Base-by-base conservation (phyloP, 1,140 invertebrate species). In the Drosophila suzukii region DNA sequence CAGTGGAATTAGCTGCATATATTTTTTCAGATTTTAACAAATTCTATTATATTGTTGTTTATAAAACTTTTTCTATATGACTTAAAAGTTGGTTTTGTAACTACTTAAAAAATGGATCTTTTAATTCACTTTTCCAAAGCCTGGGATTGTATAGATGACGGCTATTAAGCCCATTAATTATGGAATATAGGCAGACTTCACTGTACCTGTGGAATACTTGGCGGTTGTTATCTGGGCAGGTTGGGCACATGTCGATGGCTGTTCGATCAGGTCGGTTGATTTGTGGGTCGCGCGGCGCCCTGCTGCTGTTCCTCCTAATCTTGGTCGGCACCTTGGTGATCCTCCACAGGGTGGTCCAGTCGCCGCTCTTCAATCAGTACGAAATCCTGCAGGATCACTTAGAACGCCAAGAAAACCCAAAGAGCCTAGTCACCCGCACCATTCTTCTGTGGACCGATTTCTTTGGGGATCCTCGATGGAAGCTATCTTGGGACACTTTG, bases 401-500 rank as follows among this genome's bases (percentile, higher is more conserved):
- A 51, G 41, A 60, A 6, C 15, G 27, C 7, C 36, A 15, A 12
- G 27, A 27, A 24, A 6, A 3, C 6, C 49, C 1, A 27, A 17
- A 17, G 11, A 2, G n/a, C 27, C 20, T 12, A 4, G 11, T 24
- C 8, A 70, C 78, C 0, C 82, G 85, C 0, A 74, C 50, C 20
- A 91, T 92, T 12, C 54, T 92, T 5, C 41, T 92, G 0, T 92
- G 91, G 91, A 91, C 57, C 47, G 59, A 56, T 1, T 92, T 92
- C 57, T 92, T 92, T 30, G 81, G 57, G 0, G 68, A 91, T 53
- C 17, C 59, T n/a, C 83, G 81, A 13, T 92, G 91, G 91, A 67
- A 58, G 3, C 49, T 92, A 10, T 71, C 79, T 2, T 67, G 51
- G 1, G 91, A 92, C 47, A 73, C 76, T 0, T 15, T 90, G 2